Conservation (phyloP, 2,797 vertebrate species). For the Sorex maritimensis region DNA sequence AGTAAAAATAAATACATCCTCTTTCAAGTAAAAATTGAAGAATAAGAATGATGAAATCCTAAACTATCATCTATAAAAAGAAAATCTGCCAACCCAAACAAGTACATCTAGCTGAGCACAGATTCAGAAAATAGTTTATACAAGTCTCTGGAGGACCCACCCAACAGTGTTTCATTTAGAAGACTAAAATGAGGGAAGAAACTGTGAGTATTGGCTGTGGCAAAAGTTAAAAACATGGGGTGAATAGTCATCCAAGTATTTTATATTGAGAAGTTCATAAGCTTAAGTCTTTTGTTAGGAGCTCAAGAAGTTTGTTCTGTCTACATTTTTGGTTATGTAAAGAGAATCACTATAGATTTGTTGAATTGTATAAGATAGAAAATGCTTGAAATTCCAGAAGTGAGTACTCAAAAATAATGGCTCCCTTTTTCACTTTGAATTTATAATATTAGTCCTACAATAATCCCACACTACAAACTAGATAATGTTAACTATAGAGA, state of each 20-base stretch:
- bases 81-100: neutral
- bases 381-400: neutral
- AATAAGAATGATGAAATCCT: neutral
- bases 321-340: no score
- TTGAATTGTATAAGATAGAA: neutral
- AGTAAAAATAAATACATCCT: constrained; percentile 37
- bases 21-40: neutral
- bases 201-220: neutral
- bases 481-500: neutral
- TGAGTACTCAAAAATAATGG: neutral
- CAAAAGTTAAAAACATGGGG: neutral
- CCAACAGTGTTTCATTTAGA: neutral
- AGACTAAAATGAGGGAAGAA: neutral
- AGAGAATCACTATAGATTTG: no score
- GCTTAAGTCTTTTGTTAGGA: no score
- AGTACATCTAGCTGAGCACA: neutral
- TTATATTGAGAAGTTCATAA: neutral
- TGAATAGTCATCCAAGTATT: neutral
- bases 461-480: neutral
- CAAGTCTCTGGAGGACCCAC: neutral
- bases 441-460: neutral
- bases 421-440: neutral
- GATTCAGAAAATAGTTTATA: neutral
- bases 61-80: neutral
- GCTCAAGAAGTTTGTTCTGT: neutral